Percentiles rank a stretch among this genome's conserved stretches.
Evolutionary conservation across 2,797 vertebrate genomes (phyloP).

Genomic region (Takifugu rubripes): DNA sequence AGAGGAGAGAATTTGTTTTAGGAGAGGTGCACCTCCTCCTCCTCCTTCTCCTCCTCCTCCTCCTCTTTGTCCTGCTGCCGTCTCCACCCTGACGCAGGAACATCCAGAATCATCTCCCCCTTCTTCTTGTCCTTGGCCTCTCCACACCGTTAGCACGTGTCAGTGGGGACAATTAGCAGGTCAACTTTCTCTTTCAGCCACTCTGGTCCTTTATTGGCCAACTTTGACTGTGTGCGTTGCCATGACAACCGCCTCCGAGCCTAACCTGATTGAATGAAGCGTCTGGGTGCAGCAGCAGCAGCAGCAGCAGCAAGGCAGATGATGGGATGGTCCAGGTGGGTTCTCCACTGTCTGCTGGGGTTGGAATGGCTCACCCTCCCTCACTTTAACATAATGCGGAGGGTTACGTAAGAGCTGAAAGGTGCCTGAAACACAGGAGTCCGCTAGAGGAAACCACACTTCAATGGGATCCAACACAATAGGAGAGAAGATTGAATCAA

Average conservation of each 20-base stretch:
- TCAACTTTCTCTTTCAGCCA: constrained; percentile 11
- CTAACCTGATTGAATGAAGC: constrained; percentile 13
- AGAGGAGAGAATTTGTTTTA: constrained; percentile 23
- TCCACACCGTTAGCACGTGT: neutral
- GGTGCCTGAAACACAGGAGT: neutral
- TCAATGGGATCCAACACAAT: too few relatives aligned
- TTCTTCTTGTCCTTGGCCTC: neutral
- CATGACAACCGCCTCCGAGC: constrained; percentile 39
- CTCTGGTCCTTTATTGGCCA: constrained; percentile 17
- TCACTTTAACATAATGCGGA: too few relatives aligned
- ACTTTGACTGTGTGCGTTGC: constrained; percentile 39
- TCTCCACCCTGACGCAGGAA: constrained; percentile 26
- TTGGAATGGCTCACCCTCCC: neutral
- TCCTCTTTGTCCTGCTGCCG: neutral
- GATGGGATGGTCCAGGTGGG: neutral
- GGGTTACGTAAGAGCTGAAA: too few relatives aligned
- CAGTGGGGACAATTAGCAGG: neutral
- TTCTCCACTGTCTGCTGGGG: neutral
- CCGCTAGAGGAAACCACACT: neutral
- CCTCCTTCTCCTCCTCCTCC: constrained; percentile 4
- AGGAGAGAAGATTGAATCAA: too few relatives aligned
- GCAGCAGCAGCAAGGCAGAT: neutral
- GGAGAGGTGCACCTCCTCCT: constrained; percentile 18
- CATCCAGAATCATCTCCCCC: neutral
- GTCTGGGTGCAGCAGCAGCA: constrained; percentile 4